phyloP scores from a whole-genome alignment of 2,888 invertebrate species.

The Brenthis hecate region DNA sequence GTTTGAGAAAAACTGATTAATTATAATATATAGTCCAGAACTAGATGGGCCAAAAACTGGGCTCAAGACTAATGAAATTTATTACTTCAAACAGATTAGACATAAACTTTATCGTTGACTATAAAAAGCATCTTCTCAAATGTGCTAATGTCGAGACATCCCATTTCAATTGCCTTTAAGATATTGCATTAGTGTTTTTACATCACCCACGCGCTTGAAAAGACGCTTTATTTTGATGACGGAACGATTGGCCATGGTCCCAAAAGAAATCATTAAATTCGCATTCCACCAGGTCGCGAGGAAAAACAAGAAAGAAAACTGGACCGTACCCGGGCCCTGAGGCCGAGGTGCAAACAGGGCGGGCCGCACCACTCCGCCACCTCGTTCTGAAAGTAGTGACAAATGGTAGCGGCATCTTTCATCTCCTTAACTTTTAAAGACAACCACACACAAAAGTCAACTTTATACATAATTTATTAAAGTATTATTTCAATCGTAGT shows the following conservation, averaged over 20 bases:
- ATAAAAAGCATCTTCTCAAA: slow-evolving; percentile 22
- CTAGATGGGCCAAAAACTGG: no score
- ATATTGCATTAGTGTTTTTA: slow-evolving; percentile 39
- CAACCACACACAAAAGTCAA: slow-evolving; percentile 48
- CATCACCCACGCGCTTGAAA: slow-evolving; percentile 33
- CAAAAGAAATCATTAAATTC: slow-evolving; percentile 71
- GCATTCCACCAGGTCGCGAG: slow-evolving; percentile 59
- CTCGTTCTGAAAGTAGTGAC: slow-evolving; percentile 78
- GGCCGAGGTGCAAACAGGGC: slow-evolving; percentile 74
- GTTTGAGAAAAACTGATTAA: no score
- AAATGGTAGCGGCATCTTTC: slow-evolving; percentile 79
- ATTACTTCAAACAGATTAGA: slow-evolving; percentile 1
- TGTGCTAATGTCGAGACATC: slow-evolving; percentile 37
- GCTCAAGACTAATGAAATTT: no score
- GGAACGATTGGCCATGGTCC: slow-evolving; percentile 71
- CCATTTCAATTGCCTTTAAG: slow-evolving; percentile 40
- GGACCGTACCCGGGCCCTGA: slow-evolving; percentile 36
- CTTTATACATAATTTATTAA: slow-evolving; percentile 46
- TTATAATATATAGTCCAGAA: no score
- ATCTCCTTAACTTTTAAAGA: slow-evolving; percentile 59
- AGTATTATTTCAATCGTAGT: slow-evolving; percentile 43
- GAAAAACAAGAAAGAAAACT: slow-evolving; percentile 64
- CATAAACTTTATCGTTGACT: neutral
- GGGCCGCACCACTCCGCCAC: slow-evolving; percentile 71
- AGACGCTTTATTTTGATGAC: slow-evolving; percentile 67